These are phyloP conservation scores for Galeopterus variegatus DNA, from an alignment of 2,113 vertebrate genomes.

Conservation along the genomic window DNA sequence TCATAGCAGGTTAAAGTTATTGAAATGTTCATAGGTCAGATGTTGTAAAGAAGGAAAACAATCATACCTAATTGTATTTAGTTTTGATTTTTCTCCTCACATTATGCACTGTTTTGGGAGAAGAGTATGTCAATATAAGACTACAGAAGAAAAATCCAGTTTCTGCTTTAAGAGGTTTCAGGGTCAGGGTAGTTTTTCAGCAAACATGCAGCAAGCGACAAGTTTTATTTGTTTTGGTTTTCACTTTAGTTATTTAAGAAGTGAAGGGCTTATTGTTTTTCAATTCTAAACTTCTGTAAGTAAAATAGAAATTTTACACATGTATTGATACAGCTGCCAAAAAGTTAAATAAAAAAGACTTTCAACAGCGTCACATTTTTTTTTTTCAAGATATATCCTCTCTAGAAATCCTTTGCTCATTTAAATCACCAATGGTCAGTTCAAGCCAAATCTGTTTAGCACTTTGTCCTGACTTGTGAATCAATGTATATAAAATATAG, in stretches of 20 bases:
- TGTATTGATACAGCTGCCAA: not conserved
- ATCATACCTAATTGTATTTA: not conserved
- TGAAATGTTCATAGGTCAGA: not conserved
- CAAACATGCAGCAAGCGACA: not conserved
- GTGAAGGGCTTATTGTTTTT: not conserved
- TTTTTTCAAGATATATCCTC: not conserved
- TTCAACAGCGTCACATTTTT: not conserved
- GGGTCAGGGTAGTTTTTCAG: not conserved
- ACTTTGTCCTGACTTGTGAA: not conserved
- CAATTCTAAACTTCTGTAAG: not conserved
- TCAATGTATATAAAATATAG: not conserved
- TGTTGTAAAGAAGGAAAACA: not conserved
- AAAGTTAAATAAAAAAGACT: slow-evolving; percentile 6
- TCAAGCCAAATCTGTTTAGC: not conserved
- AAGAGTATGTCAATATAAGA: not conserved
- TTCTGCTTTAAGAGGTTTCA: not conserved
- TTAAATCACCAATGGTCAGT: slow-evolving; percentile 17
- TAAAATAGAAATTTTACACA: not conserved
- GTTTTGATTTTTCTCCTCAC: not conserved
- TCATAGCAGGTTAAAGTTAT: not conserved
- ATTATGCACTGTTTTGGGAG: not conserved
- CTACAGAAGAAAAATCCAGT: not conserved
- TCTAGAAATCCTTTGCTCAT: slow-evolving; percentile 1
- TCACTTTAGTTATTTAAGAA: not conserved
- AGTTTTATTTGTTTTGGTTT: not conserved